Evolutionary conservation across 1,140 invertebrate species (phyloP), one percentile per base, ranked within the genome.

Genomic region (Schlechtendalia chinensis): DNA sequence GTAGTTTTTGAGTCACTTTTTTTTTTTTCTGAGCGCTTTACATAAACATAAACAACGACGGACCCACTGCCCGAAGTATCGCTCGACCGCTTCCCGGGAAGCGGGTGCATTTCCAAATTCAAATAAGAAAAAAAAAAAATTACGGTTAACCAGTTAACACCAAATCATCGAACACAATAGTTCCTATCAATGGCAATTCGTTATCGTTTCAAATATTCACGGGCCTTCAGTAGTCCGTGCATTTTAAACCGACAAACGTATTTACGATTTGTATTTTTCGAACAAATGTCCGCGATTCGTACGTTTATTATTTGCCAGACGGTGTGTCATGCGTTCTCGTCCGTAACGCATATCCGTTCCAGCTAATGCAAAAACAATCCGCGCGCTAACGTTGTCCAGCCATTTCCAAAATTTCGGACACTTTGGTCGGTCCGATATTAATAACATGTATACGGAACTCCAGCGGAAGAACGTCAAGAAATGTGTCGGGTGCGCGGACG

Each of bases 131-230:
- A n/a, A n/a, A n/a, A n/a, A n/a, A n/a, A n/a, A n/a, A n/a, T n/a
- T n/a, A n/a, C n/a, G n/a, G 19, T 24, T 29, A n/a, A 54, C 47
- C 69, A 32, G 24, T 27, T 53, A 71, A 45, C 45, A 27, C 11
- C n/a, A n/a, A n/a, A n/a, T n/a, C n/a, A 11, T 27, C 27, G 14
- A 69, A 69, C 67, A 50, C 0, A 53, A 32, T 53, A 71, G 19
- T 54, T 54, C 45, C 29, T 72, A 72, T 72, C 69, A 72, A 19
- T 29, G 29, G 16, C 17, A 19, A 71, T 71, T 71, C 53, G 22
- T 71, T 71, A 71, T 71, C 67, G 53, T 71, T 71, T 53, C 10
- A 54, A 71, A 54, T 54, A 54, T 54, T 29, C 27, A 72, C 50
- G 53, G 29, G 50, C 50, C 24, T 45, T 45, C 39, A 45, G 14